Evolutionary conservation across 2,797 vertebrate species (phyloP).

Genomic region (Linurgus olivaceus): DNA sequence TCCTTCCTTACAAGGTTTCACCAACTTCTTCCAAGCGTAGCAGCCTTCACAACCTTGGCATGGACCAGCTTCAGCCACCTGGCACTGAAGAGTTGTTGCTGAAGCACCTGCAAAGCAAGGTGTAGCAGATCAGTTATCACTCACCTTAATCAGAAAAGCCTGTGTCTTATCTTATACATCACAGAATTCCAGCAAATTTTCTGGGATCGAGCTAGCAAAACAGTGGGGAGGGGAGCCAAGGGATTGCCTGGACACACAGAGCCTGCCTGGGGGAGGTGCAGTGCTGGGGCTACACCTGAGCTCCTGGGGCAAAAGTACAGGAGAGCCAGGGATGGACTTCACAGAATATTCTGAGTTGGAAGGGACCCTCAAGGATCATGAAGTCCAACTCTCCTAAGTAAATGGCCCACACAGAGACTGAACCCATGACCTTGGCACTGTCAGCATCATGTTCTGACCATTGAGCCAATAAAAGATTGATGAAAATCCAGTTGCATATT

Average conservation of each 20-base stretch:
- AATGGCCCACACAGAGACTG: too few relatives aligned
- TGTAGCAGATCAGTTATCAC: neutral
- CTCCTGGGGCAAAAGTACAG: rapidly evolving
- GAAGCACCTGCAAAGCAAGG: neutral
- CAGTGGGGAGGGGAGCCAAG: rapidly evolving
- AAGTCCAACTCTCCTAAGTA: neutral
- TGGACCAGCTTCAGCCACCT: neutral
- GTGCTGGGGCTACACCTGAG: neutral
- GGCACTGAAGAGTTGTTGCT: neutral
- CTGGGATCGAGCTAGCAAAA: neutral
- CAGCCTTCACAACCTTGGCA: rapidly evolving
- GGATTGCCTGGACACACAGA: rapidly evolving
- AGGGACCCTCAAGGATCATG: neutral
- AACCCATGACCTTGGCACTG: neutral
- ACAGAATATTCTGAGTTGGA: neutral
- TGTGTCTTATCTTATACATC: neutral
- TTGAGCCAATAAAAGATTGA: neutral
- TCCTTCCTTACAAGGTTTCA: rapidly evolving
- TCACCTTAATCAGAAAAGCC: neutral
- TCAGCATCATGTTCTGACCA: neutral
- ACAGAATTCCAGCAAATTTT: neutral
- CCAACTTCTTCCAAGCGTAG: rapidly evolving
- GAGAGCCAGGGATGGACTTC: neutral
- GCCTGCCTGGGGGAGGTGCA: rapidly evolving
- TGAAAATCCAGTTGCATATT: neutral